A percentile compares a stretch with the other conserved stretches of the same genome.
phyloP scores from a whole-genome alignment of 2,888 invertebrate species.

The Cantharis nigra region DNA sequence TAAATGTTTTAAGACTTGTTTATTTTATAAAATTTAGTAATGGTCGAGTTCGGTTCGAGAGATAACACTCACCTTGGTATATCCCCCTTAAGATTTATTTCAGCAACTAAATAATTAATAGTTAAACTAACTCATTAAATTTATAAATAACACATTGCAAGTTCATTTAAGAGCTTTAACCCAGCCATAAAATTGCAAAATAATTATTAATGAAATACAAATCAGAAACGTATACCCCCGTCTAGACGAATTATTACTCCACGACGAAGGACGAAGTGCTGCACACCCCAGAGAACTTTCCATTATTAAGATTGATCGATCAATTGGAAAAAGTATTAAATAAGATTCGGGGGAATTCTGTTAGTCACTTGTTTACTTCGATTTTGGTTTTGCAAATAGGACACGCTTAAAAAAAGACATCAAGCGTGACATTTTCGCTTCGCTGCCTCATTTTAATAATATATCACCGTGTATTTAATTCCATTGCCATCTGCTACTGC shows the following conservation, averaged over 20 bases:
- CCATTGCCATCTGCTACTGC: background rate
- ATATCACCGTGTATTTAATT: conserved; percentile 18
- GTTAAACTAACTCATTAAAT: background rate
- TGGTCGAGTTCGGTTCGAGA: background rate
- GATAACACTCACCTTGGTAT: background rate
- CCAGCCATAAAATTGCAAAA: background rate
- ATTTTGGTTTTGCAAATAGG: conserved; percentile 5
- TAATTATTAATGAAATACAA: background rate
- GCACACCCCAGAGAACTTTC: background rate
- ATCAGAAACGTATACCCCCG: background rate
- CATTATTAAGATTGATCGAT: conserved; percentile 20
- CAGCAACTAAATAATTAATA: background rate
- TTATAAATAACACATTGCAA: background rate
- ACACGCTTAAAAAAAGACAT: conserved; percentile 5
- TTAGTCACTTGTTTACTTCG: conserved; percentile 25
- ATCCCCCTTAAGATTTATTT: background rate
- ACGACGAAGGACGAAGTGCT: background rate
- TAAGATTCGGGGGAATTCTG: conserved; percentile 15
- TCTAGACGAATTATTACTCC: background rate
- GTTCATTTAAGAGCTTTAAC: background rate
- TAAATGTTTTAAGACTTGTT: background rate
- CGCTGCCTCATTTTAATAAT: conserved; percentile 21
- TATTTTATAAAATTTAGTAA: background rate
- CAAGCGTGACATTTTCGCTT: conserved; percentile 7
- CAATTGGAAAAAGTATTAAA: conserved; percentile 6